Percentiles rank a stretch among this genome's conserved stretches.
These are phyloP conservation scores for Dendrocincla fuliginosa DNA, from an alignment of 2,797 vertebrate species.

Conservation along the genomic window DNA sequence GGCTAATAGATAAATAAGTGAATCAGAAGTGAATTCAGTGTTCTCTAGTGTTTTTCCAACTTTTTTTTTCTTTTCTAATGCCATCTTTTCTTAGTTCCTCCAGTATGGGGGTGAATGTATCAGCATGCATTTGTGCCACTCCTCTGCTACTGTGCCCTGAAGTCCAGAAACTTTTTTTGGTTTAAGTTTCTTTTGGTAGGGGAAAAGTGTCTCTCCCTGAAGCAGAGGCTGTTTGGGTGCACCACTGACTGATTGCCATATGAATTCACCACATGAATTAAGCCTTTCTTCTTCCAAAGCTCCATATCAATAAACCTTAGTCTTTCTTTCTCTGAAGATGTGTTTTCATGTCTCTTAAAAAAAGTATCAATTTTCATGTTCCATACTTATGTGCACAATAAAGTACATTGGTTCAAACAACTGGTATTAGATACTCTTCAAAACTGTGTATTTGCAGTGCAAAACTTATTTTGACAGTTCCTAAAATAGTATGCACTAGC, in stretches of 20 bases:
- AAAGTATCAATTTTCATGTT: background rate
- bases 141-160: background rate
- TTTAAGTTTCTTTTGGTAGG: background rate
- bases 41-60: background rate
- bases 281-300: background rate
- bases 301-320: background rate
- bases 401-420: background rate
- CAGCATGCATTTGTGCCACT: background rate
- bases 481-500: background rate
- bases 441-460: background rate
- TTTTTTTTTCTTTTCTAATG: background rate
- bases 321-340: background rate
- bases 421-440: background rate
- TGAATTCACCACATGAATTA: background rate
- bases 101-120: background rate
- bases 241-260: background rate
- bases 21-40: background rate
- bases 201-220: background rate
- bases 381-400: background rate
- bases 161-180: background rate
- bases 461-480: background rate
- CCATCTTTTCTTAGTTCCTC: background rate
- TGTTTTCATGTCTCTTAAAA: background rate
- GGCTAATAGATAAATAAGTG: background rate
- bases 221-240: background rate